phyloP scores from a whole-genome alignment of 2,888 invertebrate species.

The Osmoderma eremita region DNA sequence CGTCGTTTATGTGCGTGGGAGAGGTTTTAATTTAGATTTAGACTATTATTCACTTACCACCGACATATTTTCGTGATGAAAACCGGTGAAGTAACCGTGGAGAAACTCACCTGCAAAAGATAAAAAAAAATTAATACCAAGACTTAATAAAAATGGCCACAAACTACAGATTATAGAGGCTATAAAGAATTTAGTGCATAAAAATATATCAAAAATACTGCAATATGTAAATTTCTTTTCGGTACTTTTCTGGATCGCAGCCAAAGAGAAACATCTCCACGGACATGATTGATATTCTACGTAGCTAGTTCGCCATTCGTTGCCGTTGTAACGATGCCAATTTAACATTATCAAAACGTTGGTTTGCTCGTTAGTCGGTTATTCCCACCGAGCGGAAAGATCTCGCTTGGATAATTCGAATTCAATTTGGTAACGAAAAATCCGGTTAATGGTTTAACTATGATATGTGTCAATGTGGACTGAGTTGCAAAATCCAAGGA shows the following conservation, averaged over 20 bases:
- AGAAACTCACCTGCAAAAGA: conserved; percentile 23
- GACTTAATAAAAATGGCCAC: background rate
- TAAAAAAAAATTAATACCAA: conserved; percentile 3
- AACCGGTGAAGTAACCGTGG: background rate
- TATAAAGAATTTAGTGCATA: background rate
- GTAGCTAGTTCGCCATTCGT: background rate
- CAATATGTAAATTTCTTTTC: conserved; percentile 29
- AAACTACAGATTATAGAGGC: background rate
- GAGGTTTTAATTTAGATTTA: conserved; percentile 9
- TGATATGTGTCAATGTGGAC: no score
- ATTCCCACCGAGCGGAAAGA: background rate
- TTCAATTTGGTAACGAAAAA: background rate
- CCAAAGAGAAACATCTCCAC: background rate
- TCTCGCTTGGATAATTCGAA: background rate
- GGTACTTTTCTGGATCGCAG: conserved; percentile 1
- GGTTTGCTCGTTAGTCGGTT: background rate
- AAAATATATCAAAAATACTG: conserved; percentile 13
- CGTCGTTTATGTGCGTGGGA: background rate
- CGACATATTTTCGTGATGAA: background rate
- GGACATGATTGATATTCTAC: conserved; percentile 22
- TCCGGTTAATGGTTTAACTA: no score
- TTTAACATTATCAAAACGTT: conserved; percentile 20
- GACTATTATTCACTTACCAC: conserved; percentile 16
- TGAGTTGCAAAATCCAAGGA: no score
- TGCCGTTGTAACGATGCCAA: conserved; percentile 14